phyloP scores from a whole-genome alignment of 2,888 invertebrate species.

The Cistogaster globosa region DNA sequence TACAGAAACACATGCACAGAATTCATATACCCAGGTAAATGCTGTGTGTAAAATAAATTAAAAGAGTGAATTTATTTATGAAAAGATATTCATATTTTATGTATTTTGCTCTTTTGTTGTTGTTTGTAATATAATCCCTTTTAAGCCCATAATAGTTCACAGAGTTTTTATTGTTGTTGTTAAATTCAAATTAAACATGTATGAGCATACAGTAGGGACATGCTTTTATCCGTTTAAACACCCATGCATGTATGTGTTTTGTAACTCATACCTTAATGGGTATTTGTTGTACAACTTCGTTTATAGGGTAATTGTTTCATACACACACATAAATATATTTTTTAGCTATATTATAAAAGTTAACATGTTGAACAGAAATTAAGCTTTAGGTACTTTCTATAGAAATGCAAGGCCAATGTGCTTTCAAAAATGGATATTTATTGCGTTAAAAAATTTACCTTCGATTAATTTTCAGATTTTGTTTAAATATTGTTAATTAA shows the following conservation, averaged over 20 bases:
- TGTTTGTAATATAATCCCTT: slow-evolving; percentile 54
- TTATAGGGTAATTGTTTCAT: slow-evolving; percentile 36
- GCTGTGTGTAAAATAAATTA: slow-evolving; percentile 3
- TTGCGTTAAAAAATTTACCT: too few relatives aligned
- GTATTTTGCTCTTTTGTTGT: neutral
- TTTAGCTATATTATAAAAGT: neutral
- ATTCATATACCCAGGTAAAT: neutral
- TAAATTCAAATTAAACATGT: slow-evolving; percentile 53
- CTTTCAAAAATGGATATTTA: too few relatives aligned
- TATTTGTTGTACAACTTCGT: slow-evolving; percentile 20
- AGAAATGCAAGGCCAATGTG: too few relatives aligned
- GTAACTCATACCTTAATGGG: slow-evolving; percentile 16
- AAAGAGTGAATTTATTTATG: slow-evolving; percentile 2
- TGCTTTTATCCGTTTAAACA: neutral
- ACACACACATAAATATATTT: neutral
- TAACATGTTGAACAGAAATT: too few relatives aligned
- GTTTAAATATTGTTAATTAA: too few relatives aligned
- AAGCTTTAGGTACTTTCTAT: too few relatives aligned
- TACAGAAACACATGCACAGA: neutral
- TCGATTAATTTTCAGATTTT: too few relatives aligned
- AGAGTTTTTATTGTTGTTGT: slow-evolving; percentile 48
- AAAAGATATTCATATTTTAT: neutral
- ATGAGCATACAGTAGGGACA: neutral
- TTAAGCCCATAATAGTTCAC: slow-evolving; percentile 44
- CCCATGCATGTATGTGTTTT: neutral